Evolutionary conservation across 1,140 invertebrate genomes (phyloP).

Genomic region (Drosophila varians): DNA sequence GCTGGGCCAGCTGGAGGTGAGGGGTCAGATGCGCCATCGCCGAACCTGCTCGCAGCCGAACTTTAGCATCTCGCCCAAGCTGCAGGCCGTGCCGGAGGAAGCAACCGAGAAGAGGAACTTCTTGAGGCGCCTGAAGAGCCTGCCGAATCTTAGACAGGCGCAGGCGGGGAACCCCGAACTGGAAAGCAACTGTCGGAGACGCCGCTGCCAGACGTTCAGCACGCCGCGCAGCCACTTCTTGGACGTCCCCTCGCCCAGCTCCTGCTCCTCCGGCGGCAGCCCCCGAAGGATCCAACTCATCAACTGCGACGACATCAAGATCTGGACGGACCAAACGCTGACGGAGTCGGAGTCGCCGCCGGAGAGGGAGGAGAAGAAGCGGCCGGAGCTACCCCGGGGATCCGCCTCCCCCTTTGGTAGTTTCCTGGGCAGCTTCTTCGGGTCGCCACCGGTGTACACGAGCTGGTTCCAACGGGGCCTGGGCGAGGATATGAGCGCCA

Average conservation of each 20-base stretch:
- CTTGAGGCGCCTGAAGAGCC: slow-evolving; percentile 56
- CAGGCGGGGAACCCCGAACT: slow-evolving; percentile 4
- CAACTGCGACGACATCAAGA: slow-evolving; percentile 79
- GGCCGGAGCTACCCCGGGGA: neutral
- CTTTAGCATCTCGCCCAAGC: slow-evolving; percentile 74
- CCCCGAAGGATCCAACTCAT: slow-evolving; percentile 64
- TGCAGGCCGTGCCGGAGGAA: slow-evolving; percentile 74
- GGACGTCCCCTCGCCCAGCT: slow-evolving; percentile 36
- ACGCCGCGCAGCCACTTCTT: slow-evolving; percentile 6
- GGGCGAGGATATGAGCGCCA: slow-evolving; percentile 19
- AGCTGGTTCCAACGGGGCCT: slow-evolving; percentile 60
- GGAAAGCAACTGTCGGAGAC: neutral
- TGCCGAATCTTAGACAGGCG: slow-evolving; percentile 39
- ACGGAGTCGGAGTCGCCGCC: slow-evolving; percentile 1
- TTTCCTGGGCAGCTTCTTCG: slow-evolving; percentile 65
- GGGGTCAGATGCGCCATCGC: slow-evolving; percentile 49
- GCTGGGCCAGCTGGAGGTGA: slow-evolving; percentile 88
- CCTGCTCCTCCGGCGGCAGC: slow-evolving; percentile 25
- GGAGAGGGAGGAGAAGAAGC: neutral
- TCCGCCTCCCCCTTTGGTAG: slow-evolving; percentile 49
- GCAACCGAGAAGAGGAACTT: slow-evolving; percentile 6
- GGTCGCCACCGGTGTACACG: slow-evolving; percentile 63
- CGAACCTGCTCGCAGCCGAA: slow-evolving; percentile 75
- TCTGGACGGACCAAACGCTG: slow-evolving; percentile 72
- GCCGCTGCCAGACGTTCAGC: slow-evolving; percentile 49